These are phyloP conservation scores for Metallyticus violacea DNA, from an alignment of 2,888 invertebrate genomes.

Conservation along the genomic window DNA sequence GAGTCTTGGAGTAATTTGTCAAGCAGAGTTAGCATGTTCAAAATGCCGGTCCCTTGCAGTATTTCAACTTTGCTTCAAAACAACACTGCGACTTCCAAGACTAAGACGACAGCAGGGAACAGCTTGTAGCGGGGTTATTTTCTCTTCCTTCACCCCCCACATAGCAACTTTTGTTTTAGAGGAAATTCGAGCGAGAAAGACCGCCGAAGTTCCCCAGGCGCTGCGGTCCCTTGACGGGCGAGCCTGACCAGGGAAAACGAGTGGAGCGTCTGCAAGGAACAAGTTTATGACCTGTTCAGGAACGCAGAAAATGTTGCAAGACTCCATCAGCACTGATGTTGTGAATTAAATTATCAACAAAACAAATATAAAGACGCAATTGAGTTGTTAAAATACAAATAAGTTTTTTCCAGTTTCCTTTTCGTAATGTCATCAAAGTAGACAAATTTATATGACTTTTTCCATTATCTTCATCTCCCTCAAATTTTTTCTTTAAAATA, in stretches of 20 bases:
- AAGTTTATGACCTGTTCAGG: background rate
- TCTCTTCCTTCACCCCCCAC: background rate
- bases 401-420: too few species aligned
- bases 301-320: background rate
- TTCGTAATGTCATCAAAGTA: too few species aligned
- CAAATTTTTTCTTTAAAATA: too few species aligned
- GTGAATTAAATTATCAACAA: too few species aligned
- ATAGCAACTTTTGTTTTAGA: background rate
- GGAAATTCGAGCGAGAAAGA: background rate
- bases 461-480: too few species aligned
- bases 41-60: background rate
- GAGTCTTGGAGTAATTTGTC: background rate
- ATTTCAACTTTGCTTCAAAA: background rate
- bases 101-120: background rate
- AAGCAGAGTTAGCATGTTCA: background rate
- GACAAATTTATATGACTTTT: too few species aligned
- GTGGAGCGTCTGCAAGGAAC: background rate
- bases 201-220: background rate
- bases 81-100: background rate
- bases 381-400: too few species aligned
- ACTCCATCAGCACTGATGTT: too few species aligned
- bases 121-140: background rate
- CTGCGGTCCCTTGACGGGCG: background rate
- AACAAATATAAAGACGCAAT: too few species aligned
- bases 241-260: background rate